phyloP scores from a whole-genome alignment of 2,888 invertebrate species.

The Sminthurides aquaticus region DNA sequence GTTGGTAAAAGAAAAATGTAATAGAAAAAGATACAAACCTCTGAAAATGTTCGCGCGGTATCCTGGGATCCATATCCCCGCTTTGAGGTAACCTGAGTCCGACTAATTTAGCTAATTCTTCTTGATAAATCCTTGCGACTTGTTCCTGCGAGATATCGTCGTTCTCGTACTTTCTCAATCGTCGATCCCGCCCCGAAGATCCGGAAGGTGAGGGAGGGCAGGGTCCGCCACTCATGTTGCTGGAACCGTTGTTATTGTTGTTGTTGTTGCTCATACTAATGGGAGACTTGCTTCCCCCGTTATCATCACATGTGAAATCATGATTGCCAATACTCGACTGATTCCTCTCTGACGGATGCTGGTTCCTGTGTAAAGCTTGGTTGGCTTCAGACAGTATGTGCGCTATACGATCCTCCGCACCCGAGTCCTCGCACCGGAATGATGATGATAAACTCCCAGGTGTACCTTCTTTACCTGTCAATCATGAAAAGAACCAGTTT shows the following conservation, averaged over 20 bases:
- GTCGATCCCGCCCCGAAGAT: conserved; percentile 62
- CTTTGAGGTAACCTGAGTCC: conserved; percentile 60
- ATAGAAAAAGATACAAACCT: no score
- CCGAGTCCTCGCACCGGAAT: conserved; percentile 59
- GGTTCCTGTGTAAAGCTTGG: conserved; percentile 58
- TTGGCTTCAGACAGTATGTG: conserved; percentile 90
- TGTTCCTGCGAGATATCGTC: conserved; percentile 95
- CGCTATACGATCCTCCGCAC: conserved; percentile 84
- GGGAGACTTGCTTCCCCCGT: conserved; percentile 42
- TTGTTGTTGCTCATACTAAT: conserved; percentile 31
- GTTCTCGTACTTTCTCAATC: conserved; percentile 79
- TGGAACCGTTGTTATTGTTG: conserved; percentile 39
- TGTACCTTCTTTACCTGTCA: conserved; percentile 64
- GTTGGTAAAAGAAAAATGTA: no score
- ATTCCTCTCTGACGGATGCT: conserved; percentile 19
- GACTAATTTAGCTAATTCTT: conserved; percentile 88
- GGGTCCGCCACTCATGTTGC: conserved; percentile 44
- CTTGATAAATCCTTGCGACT: conserved; percentile 88
- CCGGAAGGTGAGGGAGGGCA: conserved; percentile 75
- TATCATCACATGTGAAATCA: conserved; percentile 42
- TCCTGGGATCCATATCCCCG: conserved; percentile 34
- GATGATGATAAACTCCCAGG: conserved; percentile 66
- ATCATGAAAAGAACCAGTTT: conserved; percentile 38
- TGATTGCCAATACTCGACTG: conserved; percentile 20
- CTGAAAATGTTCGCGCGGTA: conserved; percentile 63